A percentile compares a stretch with the other conserved stretches of the same genome.
Conservation (phyloP, 1,140 invertebrate genomes). For the Drosophila fuyamai region DNA sequence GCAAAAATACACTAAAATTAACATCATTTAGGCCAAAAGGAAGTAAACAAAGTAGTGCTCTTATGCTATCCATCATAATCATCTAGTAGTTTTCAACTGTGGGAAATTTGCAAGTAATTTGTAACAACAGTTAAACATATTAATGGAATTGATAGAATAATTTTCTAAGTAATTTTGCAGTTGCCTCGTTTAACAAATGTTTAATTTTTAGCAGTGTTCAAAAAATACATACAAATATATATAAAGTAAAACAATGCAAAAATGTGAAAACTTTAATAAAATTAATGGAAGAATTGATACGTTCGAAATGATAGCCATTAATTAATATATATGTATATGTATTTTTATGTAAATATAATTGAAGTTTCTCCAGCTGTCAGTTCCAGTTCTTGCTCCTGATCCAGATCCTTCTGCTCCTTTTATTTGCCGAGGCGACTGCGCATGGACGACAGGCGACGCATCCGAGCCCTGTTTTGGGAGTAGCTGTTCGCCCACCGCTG, state of each 20-base stretch:
- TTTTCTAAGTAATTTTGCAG: slow-evolving; percentile 35
- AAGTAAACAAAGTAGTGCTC: slow-evolving; percentile 11
- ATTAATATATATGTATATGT: slow-evolving; percentile 54
- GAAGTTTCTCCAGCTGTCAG: slow-evolving; percentile 39
- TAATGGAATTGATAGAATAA: slow-evolving; percentile 43
- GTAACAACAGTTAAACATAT: slow-evolving; percentile 63
- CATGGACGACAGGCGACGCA: slow-evolving; percentile 65
- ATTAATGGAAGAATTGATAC: slow-evolving; percentile 76
- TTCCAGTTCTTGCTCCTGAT: slow-evolving; percentile 3
- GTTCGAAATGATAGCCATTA: slow-evolving; percentile 61
- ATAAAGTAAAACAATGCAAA: slow-evolving; percentile 43
- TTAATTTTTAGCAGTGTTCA: slow-evolving; percentile 19
- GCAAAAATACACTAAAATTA: slow-evolving; percentile 33
- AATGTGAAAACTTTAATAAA: slow-evolving; percentile 60
- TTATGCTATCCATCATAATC: slow-evolving; percentile 33
- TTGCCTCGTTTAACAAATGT: slow-evolving; percentile 66
- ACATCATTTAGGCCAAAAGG: slow-evolving; percentile 19
- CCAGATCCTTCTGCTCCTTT: slow-evolving; percentile 16
- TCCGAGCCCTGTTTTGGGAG: slow-evolving; percentile 78
- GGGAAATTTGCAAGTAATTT: slow-evolving; percentile 48
- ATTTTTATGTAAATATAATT: slow-evolving; percentile 65
- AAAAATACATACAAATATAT: slow-evolving; percentile 50
- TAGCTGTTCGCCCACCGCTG: slow-evolving; percentile 69
- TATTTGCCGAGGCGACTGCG: slow-evolving; percentile 64
- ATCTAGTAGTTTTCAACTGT: slow-evolving; percentile 61